A percentile compares a stretch with the other conserved stretches of the same genome.
phyloP scores from a whole-genome alignment of 2,113 vertebrate genomes.

The Hypomesus transpacificus region DNA sequence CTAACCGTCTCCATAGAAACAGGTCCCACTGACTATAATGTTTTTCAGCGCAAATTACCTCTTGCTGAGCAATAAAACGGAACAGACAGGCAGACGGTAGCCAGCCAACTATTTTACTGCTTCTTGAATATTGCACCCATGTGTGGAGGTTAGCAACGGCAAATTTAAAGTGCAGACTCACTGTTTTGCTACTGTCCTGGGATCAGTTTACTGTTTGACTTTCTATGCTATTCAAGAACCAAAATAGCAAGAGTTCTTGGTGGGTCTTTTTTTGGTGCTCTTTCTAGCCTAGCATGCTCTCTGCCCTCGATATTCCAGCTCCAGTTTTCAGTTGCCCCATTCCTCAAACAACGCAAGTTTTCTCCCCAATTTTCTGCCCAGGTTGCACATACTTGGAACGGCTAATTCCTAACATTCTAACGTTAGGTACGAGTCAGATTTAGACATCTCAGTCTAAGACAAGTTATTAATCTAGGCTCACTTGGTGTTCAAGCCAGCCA shows the following conservation, averaged over 20 bases:
- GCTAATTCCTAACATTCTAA: not conserved
- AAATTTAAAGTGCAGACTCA: constrained; percentile 1
- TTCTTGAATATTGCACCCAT: constrained; percentile 21
- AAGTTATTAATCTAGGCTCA: constrained; percentile 30
- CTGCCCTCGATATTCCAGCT: not conserved
- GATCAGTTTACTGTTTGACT: not conserved
- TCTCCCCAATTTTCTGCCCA: not conserved
- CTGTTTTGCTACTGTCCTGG: not conserved
- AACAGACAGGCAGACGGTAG: constrained; percentile 23
- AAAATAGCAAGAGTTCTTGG: not conserved
- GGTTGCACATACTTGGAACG: not conserved
- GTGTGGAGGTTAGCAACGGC: constrained; percentile 16
- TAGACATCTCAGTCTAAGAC: constrained; percentile 7
- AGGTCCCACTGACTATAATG: constrained; percentile 21
- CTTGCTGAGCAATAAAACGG: constrained; percentile 40
- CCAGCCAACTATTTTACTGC: constrained; percentile 25
- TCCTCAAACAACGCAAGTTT: not conserved
- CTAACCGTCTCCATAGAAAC: constrained; percentile 53
- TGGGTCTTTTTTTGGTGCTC: not conserved
- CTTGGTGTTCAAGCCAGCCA: constrained; percentile 23
- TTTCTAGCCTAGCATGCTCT: not conserved
- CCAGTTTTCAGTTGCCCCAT: not conserved
- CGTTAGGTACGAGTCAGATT: constrained; percentile 1
- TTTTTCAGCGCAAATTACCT: constrained; percentile 37
- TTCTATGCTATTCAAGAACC: not conserved